Percentiles rank a stretch among this genome's conserved stretches.
Evolutionary conservation across 2,797 vertebrate species (phyloP).

Genomic region (Clarias platycephalus): DNA sequence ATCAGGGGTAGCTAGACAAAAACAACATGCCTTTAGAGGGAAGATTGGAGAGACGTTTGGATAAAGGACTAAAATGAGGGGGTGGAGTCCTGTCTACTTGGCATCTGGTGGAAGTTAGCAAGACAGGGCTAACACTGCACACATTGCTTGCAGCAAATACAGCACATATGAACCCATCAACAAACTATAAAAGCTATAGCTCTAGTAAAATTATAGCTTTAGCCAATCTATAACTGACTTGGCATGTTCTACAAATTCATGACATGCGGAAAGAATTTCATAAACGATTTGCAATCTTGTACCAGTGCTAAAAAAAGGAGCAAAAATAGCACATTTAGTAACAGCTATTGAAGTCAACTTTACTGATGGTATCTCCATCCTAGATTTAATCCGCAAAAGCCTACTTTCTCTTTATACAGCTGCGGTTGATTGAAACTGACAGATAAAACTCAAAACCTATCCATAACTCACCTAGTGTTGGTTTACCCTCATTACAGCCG

Average conservation of each 20-base stretch:
- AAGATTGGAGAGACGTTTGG: background rate
- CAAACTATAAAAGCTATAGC: background rate
- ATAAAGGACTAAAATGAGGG: background rate
- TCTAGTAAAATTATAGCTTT: background rate
- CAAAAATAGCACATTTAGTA: background rate
- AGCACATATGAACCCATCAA: background rate
- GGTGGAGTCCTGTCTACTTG: background rate
- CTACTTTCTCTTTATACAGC: slow-evolving; percentile 7
- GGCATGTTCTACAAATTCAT: background rate
- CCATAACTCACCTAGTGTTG: slow-evolving; percentile 15
- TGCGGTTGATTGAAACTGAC: background rate
- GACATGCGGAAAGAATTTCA: slow-evolving; percentile 7
- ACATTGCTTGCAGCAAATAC: background rate
- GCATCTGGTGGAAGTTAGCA: background rate
- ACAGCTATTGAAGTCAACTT: background rate
- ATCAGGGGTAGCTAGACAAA: background rate
- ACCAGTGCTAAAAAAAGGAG: background rate
- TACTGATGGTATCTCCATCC: slow-evolving; percentile 7
- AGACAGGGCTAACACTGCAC: background rate
- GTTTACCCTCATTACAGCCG: slow-evolving; percentile 7
- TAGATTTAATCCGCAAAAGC: background rate
- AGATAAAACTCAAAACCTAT: slow-evolving; percentile 29
- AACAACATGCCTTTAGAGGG: background rate
- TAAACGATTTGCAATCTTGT: background rate
- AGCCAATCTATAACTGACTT: background rate